Evolutionary conservation across 1,140 invertebrate genomes (phyloP).

Genomic region (Lasioglossum albipes): DNA sequence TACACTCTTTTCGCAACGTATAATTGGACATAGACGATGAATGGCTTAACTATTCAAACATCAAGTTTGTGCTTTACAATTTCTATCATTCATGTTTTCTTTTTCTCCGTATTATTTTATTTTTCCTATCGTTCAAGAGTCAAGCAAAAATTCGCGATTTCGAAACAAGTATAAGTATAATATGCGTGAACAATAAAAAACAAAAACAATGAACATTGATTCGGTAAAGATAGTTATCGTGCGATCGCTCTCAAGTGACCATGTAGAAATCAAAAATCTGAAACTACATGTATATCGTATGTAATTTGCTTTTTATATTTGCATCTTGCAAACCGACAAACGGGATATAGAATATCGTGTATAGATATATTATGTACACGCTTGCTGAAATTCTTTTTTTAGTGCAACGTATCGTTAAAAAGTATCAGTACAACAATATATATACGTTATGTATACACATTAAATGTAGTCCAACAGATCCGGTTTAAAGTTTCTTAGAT

Average conservation of each 20-base stretch:
- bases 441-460: constrained; percentile 49
- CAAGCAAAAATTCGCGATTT: not conserved
- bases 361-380: constrained; percentile 52
- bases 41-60: constrained; percentile 1
- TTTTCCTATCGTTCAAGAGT: not conserved
- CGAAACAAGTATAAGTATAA: too few relatives aligned
- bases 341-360: constrained; percentile 17
- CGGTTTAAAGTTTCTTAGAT: constrained; percentile 13
- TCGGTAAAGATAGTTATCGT: not conserved
- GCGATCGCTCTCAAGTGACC: not conserved
- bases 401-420: constrained; percentile 45
- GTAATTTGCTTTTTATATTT: constrained; percentile 46
- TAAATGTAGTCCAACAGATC: constrained; percentile 48
- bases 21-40: not conserved
- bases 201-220: not conserved
- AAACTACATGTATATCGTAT: not conserved
- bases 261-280: not conserved
- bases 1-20: constrained; percentile 7
- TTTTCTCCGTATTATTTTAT: not conserved
- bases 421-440: constrained; percentile 51
- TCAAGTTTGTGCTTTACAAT: constrained; percentile 15
- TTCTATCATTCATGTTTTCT: not conserved
- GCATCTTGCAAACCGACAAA: constrained; percentile 52
- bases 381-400: constrained; percentile 1
- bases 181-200: not conserved